Evolutionary conservation across 2,888 invertebrate genomes (phyloP).

Genomic region (Andricus quercusramuli): DNA sequence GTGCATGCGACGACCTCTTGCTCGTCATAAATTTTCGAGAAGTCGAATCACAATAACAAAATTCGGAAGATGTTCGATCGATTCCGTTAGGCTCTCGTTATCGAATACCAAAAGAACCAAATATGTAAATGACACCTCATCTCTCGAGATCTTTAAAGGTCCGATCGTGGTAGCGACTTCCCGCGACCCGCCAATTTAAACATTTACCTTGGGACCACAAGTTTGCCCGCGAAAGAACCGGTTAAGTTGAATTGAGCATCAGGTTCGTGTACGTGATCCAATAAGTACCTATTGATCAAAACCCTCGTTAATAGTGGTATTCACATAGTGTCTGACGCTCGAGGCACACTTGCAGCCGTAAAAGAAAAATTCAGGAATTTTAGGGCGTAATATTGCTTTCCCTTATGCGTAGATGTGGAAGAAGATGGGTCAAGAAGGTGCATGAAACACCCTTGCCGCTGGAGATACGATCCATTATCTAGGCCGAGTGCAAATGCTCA

Average conservation of each 20-base stretch:
- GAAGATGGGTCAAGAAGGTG: not conserved
- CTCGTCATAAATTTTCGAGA: not conserved
- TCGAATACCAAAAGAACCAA: constrained; percentile 1
- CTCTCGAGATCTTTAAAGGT: constrained; percentile 25
- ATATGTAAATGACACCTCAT: constrained; percentile 27
- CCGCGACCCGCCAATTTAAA: not conserved
- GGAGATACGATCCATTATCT: not conserved
- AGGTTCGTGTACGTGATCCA: constrained; percentile 7
- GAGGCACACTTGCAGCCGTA: not conserved
- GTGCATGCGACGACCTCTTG: not conserved
- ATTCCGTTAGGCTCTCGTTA: not conserved
- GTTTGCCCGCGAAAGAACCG: not conserved
- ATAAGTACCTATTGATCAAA: constrained; percentile 4
- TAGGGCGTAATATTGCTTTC: not conserved
- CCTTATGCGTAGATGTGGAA: not conserved
- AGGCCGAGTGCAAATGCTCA: no score
- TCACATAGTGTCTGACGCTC: not conserved
- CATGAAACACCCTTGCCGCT: not conserved
- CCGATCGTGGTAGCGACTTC: not conserved
- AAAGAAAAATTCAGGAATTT: not conserved
- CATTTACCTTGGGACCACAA: not conserved
- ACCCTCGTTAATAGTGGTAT: not conserved
- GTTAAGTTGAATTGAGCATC: not conserved
- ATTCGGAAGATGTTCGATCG: not conserved
- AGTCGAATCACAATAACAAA: not conserved